Percentiles rank a stretch among this genome's conserved stretches.
Conservation (phyloP, 2,797 vertebrate genomes). For the Pitangus sulphuratus region DNA sequence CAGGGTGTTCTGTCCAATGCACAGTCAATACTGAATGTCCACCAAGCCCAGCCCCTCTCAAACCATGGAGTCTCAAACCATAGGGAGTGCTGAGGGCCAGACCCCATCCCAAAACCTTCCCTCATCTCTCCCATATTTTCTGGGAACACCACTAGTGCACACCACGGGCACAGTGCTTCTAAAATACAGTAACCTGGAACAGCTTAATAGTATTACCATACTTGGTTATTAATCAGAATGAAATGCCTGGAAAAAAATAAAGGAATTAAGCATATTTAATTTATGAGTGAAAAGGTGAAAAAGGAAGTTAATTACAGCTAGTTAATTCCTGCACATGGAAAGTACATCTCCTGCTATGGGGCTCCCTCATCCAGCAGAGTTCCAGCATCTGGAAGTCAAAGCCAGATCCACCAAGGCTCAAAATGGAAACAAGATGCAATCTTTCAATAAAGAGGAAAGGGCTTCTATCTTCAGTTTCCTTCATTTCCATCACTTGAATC, state of each 20-base stretch:
- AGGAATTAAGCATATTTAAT: neutral
- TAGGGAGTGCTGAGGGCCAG: neutral
- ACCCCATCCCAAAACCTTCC: neutral
- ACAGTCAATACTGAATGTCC: neutral
- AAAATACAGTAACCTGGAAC: neutral
- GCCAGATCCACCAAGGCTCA: neutral
- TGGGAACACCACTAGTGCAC: neutral
- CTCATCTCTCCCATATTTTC: neutral
- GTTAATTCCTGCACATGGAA: neutral
- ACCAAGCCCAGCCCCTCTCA: accelerated
- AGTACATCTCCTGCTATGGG: neutral
- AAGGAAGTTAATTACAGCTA: neutral
- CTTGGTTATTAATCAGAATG: neutral
- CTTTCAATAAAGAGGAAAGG: neutral
- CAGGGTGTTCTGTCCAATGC: no score
- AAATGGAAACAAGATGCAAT: neutral
- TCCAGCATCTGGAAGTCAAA: neutral
- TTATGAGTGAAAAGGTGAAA: neutral
- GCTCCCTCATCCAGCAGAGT: neutral
- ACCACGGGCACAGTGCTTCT: neutral
- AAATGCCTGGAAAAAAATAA: neutral
- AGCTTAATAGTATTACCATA: neutral
- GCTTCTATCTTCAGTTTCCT: neutral
- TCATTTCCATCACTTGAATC: neutral
- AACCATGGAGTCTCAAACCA: accelerated